These are phyloP conservation scores for Benitochromis conjunctus DNA, from an alignment of 2,113 vertebrate genomes.

Conservation along the genomic window DNA sequence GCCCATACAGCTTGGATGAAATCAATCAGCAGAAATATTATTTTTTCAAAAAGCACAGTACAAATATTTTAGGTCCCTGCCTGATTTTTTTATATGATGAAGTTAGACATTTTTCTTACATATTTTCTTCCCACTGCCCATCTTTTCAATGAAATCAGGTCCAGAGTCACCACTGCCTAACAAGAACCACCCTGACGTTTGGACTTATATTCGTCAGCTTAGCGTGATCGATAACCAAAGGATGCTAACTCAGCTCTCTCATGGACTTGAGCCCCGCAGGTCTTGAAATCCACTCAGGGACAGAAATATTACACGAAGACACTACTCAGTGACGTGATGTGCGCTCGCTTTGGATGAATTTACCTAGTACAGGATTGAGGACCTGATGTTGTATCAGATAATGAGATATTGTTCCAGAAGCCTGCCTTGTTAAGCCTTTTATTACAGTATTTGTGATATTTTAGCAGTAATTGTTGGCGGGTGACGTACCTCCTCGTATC, in stretches of 20 bases:
- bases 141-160: conserved; percentile 66
- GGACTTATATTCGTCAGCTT: conserved; percentile 91
- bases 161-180: conserved; percentile 84
- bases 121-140: not conserved
- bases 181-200: conserved; percentile 94
- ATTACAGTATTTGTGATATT: conserved; percentile 34
- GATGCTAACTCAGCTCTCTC: conserved; percentile 94
- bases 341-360: conserved; percentile 14
- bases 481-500: conserved; percentile 40
- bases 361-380: conserved; percentile 17
- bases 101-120: not conserved
- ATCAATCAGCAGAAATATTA: not conserved
- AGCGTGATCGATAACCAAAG: conserved; percentile 98
- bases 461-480: conserved; percentile 28
- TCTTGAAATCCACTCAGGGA: conserved; percentile 74
- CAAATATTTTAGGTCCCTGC: not conserved
- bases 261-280: conserved; percentile 89
- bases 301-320: conserved; percentile 44
- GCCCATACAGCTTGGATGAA: not conserved
- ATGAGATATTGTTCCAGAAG: conserved; percentile 35
- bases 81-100: not conserved
- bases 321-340: conserved; percentile 63
- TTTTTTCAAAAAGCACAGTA: not conserved
- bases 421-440: conserved; percentile 33
- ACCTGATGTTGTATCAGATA: conserved; percentile 4